Conservation (phyloP, 2,113 vertebrate genomes). For the Takifugu bimaculatus region DNA sequence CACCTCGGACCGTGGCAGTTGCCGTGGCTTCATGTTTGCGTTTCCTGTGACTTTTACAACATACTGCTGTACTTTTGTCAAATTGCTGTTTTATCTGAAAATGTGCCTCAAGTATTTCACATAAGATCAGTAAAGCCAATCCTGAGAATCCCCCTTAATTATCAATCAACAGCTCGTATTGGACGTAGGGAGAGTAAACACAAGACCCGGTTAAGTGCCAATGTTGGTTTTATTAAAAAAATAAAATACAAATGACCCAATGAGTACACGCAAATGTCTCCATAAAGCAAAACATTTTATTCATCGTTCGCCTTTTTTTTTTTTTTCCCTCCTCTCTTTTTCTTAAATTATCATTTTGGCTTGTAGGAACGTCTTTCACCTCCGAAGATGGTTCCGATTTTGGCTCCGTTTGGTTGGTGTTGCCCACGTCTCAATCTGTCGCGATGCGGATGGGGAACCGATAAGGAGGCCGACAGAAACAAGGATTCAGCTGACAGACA, state of each 20-base stretch:
- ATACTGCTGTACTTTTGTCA: no score
- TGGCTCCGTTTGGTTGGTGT: slow-evolving; percentile 28
- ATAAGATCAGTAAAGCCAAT: no score
- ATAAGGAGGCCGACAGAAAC: slow-evolving; percentile 13
- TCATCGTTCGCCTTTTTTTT: slow-evolving; percentile 47
- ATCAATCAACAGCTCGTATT: neutral
- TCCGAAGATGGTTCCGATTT: slow-evolving; percentile 35
- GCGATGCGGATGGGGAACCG: slow-evolving; percentile 6
- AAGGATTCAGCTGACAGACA: slow-evolving; percentile 18
- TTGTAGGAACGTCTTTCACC: slow-evolving; percentile 20
- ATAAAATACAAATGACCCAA: slow-evolving; percentile 79
- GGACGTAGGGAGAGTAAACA: neutral
- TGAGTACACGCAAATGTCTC: slow-evolving; percentile 66
- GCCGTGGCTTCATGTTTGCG: no score
- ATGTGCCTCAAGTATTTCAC: no score
- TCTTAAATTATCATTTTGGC: slow-evolving; percentile 27
- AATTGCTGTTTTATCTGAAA: no score
- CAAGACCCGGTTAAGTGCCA: slow-evolving; percentile 33
- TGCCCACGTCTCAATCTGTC: neutral
- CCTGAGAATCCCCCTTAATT: no score
- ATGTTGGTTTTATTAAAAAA: slow-evolving; percentile 79
- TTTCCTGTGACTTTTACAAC: no score
- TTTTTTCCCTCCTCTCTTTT: slow-evolving; percentile 41
- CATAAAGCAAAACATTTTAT: slow-evolving; percentile 50
- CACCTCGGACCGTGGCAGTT: no score